Base-by-base conservation (phyloP, 2,113 vertebrate genomes). In the Hypanus sabinus region DNA sequence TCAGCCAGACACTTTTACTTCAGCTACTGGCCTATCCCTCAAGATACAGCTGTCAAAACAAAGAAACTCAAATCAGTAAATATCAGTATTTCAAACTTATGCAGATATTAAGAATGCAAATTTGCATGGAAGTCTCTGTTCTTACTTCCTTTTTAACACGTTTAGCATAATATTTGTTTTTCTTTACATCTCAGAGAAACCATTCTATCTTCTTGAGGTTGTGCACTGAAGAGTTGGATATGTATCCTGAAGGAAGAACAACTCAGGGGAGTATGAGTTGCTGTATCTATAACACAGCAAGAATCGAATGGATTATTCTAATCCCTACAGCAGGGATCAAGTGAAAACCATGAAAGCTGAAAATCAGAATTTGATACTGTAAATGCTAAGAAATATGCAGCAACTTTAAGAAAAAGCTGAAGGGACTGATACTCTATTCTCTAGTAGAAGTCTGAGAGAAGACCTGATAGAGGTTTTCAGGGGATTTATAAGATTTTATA, bases 241-340 rank as follows among this genome's bases (percentile, higher is more conserved):
- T 57, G 2, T 87, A 87, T 87, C 83, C 83, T 87, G 83, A 87
- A 87, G 83, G 57, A 87, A 87, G 83, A 87, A 87, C 83, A 60
- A 60, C 55, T 11, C 3, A 87, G 83, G 14, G 10, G 10, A 87
- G 24, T 30, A 9, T 30, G 83, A 60, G 83, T 24, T 55, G 55
- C 24, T 60, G 46, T 30, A 87, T 60, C 30, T 85, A 85, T 27
- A 85, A 38, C 22, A 10, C 81, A 85, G 81, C 18, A 27, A 38
- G 81, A 9, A 55, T 24, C 22, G 27, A 85, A 57, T 46, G 46
- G 22, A 27, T 85, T 46, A 85, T 57, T 85, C 46, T 60, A 87
- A 87, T 60, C 24, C 11, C 55, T 87, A 22, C 46, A 62, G 83
- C 5, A 87, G 55, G 57, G 10, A 87, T 87, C 83, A 87, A 87